These are phyloP conservation scores for Oscheius myriophilus DNA, from an alignment of 2,888 invertebrate genomes.

Conservation along the genomic window DNA sequence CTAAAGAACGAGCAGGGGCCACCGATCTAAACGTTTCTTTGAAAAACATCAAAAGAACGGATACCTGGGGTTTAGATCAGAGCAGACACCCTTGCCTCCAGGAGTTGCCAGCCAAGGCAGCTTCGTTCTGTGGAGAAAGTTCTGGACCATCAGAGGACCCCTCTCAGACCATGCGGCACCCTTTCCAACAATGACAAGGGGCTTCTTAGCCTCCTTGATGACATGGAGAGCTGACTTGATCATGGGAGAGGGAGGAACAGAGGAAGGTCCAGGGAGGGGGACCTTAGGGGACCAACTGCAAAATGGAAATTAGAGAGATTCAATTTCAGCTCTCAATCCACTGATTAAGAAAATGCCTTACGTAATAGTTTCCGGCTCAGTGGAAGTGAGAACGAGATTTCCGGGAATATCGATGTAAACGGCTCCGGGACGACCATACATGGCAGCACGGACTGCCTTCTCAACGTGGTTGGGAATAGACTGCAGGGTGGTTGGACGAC, in stretches of 20 bases:
- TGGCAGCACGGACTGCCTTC: slow-evolving; percentile 82
- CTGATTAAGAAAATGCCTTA: slow-evolving; percentile 14
- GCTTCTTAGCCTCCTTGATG: slow-evolving; percentile 80
- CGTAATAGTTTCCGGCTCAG: slow-evolving; percentile 48
- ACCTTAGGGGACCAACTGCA: slow-evolving; percentile 52
- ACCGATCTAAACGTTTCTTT: slow-evolving; percentile 67
- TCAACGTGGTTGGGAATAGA: slow-evolving; percentile 59
- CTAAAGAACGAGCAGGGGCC: slow-evolving; percentile 72
- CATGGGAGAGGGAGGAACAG: slow-evolving; percentile 79
- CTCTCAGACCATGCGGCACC: slow-evolving; percentile 74
- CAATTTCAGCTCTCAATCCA: neutral
- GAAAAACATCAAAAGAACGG: neutral
- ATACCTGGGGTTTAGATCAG: slow-evolving; percentile 34
- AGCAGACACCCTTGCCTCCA: slow-evolving; percentile 80
- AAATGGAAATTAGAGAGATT: neutral
- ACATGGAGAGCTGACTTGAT: slow-evolving; percentile 81
- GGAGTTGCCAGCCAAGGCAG: slow-evolving; percentile 92
- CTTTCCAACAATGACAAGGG: slow-evolving; percentile 89
- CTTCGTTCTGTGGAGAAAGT: slow-evolving; percentile 78
- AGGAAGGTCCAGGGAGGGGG: slow-evolving; percentile 76
- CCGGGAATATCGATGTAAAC: slow-evolving; percentile 91
- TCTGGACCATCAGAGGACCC: slow-evolving; percentile 56
- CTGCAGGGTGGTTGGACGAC: slow-evolving; percentile 82
- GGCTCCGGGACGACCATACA: slow-evolving; percentile 88
- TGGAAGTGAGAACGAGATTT: slow-evolving; percentile 75